Evolutionary conservation across 2,113 vertebrate genomes (phyloP).

Genomic region (Entomyzon cyanotis): DNA sequence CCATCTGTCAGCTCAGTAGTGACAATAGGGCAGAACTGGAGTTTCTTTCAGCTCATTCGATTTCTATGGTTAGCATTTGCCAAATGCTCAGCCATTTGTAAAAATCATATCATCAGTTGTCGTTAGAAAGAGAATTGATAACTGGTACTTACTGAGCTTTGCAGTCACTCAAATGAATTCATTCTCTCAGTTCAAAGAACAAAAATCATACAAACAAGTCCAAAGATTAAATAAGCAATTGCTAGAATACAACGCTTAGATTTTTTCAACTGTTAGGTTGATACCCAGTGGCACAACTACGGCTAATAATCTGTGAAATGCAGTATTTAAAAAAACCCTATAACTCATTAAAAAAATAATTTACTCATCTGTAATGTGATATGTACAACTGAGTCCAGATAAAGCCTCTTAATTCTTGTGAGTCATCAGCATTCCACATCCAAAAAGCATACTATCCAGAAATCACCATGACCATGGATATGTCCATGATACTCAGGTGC

Average conservation of each 20-base stretch:
- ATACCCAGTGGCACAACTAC: background rate
- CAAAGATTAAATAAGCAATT: background rate
- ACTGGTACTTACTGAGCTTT: constrained; percentile 17
- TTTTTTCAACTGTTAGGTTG: constrained; percentile 13
- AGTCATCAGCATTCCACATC: background rate
- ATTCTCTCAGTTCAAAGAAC: background rate
- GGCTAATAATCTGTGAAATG: constrained; percentile 5
- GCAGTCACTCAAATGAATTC: constrained; percentile 24
- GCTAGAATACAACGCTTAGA: background rate
- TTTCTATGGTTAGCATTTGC: constrained; percentile 48
- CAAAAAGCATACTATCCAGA: background rate
- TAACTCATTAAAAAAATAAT: background rate
- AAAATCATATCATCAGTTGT: constrained; percentile 65
- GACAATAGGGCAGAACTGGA: constrained; percentile 34
- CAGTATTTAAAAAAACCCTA: background rate
- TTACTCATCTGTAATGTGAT: background rate
- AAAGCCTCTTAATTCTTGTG: background rate
- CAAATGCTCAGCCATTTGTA: constrained; percentile 61
- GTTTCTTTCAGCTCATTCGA: constrained; percentile 50
- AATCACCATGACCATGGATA: background rate
- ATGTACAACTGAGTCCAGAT: background rate
- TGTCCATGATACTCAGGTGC: background rate
- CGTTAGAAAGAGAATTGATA: constrained; percentile 60
- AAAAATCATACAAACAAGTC: background rate
- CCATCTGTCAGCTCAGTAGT: constrained; percentile 38